Conservation (phyloP, 2,888 invertebrate species). For the Sericinus montela region DNA sequence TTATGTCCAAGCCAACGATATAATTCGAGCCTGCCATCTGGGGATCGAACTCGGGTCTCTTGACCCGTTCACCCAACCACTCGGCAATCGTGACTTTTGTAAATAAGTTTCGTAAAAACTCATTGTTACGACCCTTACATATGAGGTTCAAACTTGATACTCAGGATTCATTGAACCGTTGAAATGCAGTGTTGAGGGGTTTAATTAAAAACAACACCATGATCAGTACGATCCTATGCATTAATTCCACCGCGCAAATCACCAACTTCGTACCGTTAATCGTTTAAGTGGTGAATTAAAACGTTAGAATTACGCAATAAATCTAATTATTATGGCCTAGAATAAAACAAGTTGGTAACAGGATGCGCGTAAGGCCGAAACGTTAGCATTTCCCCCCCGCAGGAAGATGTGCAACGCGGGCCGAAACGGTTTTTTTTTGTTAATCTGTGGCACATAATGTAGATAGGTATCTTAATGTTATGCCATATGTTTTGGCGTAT, state of each 20-base stretch:
- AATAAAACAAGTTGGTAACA: constrained; percentile 29
- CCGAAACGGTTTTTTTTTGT: constrained; percentile 29
- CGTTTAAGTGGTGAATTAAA: constrained; percentile 11
- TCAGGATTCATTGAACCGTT: too few relatives aligned
- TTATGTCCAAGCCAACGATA: too few relatives aligned
- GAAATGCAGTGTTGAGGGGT: too few relatives aligned
- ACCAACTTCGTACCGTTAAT: constrained; percentile 8
- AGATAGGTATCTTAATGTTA: constrained; percentile 10
- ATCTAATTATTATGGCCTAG: constrained; percentile 34
- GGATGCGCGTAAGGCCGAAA: constrained; percentile 33
- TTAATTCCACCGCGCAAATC: not conserved
- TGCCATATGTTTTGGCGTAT: not conserved
- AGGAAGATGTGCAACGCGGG: constrained; percentile 34
- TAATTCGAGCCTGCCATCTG: too few relatives aligned
- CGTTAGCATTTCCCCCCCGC: constrained; percentile 28
- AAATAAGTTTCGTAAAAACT: too few relatives aligned
- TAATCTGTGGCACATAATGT: constrained; percentile 6
- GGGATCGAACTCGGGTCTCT: too few relatives aligned
- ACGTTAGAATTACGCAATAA: constrained; percentile 25
- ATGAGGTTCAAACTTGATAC: too few relatives aligned
- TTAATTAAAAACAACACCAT: not conserved
- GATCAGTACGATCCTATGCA: constrained; percentile 5
- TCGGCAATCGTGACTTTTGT: too few relatives aligned
- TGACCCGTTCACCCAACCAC: too few relatives aligned
- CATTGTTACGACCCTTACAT: too few relatives aligned